Evolutionary conservation across 1,140 invertebrate species (phyloP).

Genomic region (Cheumatopsyche charites): DNA sequence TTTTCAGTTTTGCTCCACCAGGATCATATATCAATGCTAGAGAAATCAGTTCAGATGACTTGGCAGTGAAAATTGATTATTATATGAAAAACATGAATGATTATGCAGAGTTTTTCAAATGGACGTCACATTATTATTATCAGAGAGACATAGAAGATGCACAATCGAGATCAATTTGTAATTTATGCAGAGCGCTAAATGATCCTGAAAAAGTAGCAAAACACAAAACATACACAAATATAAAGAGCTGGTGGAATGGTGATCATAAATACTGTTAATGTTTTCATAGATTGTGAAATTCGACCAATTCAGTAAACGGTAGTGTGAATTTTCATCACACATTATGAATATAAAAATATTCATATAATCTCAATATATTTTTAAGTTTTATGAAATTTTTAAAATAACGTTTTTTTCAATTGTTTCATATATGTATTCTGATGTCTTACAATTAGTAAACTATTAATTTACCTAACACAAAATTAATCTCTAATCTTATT

Average conservation of each 20-base stretch:
- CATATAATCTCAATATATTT: too few relatives aligned
- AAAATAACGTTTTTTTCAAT: too few relatives aligned
- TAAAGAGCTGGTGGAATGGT: conserved; percentile 40
- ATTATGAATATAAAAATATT: too few relatives aligned
- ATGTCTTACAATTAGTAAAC: too few relatives aligned
- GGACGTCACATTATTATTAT: conserved; percentile 39
- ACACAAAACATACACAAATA: conserved; percentile 17
- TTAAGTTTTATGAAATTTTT: too few relatives aligned
- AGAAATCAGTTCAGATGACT: conserved; percentile 3
- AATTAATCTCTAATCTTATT: too few relatives aligned
- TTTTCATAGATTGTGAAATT: too few relatives aligned
- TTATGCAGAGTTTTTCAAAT: conserved; percentile 37
- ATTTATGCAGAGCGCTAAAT: conserved; percentile 39
- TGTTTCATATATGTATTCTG: too few relatives aligned
- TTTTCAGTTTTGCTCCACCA: conserved; percentile 38
- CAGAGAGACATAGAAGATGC: conserved; percentile 37
- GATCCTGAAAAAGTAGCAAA: conserved; percentile 20
- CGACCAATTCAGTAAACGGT: too few relatives aligned
- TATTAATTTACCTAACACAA: too few relatives aligned
- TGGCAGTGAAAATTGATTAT: conserved; percentile 24
- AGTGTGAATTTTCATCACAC: too few relatives aligned
- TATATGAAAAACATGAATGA: conserved; percentile 30
- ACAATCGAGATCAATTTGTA: conserved; percentile 32
- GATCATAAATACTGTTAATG: background rate
- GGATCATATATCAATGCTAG: conserved; percentile 34